These are phyloP conservation scores for Setipinna tenuifilis DNA, from an alignment of 2,797 vertebrate genomes.

Conservation along the genomic window DNA sequence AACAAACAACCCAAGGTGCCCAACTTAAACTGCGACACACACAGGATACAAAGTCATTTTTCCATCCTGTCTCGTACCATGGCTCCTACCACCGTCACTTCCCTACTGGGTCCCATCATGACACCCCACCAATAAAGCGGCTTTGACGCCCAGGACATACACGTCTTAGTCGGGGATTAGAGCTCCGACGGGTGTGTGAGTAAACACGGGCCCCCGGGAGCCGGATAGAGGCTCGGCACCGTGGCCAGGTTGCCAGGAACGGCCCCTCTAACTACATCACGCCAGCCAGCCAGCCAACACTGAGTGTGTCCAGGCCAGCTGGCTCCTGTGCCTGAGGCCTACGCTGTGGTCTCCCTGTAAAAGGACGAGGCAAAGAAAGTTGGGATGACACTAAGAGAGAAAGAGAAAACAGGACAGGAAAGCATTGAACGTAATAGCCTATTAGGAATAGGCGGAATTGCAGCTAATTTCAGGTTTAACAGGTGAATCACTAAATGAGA, in stretches of 20 bases:
- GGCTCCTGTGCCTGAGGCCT: not conserved
- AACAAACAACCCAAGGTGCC: not conserved
- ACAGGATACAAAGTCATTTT: not conserved
- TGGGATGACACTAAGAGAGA: not conserved
- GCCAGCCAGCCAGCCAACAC: not conserved
- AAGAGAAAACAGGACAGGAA: not conserved
- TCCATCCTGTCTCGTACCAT: not conserved
- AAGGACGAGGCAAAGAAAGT: not conserved
- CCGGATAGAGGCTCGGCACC: slow-evolving; percentile 11
- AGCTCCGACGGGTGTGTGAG: not conserved
- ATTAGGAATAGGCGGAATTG: not conserved
- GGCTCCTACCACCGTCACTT: not conserved
- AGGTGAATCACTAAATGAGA: not conserved
- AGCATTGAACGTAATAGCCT: not conserved
- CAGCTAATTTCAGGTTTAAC: not conserved
- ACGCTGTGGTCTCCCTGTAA: not conserved
- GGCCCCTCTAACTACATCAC: not conserved
- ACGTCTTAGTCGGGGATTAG: slow-evolving; percentile 11
- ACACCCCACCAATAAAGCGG: slow-evolving; percentile 16
- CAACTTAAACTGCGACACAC: not conserved
- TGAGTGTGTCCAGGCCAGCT: not conserved
- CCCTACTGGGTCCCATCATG: no score
- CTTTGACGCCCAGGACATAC: slow-evolving; percentile 24
- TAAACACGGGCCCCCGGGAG: not conserved
- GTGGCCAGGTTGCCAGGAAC: slow-evolving; percentile 19